phyloP scores from a whole-genome alignment of 1,140 invertebrate species.

The Drosophila navojoa region DNA sequence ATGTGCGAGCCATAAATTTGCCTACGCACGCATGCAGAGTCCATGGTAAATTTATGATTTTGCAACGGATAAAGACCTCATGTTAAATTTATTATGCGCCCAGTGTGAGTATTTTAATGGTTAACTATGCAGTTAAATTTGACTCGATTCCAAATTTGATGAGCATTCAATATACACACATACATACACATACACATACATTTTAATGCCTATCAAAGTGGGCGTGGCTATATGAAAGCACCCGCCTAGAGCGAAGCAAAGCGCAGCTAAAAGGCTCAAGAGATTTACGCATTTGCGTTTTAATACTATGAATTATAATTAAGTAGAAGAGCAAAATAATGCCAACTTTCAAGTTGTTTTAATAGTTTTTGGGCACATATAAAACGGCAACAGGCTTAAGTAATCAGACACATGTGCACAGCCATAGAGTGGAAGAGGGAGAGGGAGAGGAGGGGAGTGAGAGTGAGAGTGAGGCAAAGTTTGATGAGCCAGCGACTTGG shows the following conservation, averaged over 20 bases:
- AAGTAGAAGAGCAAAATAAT: slow-evolving; percentile 19
- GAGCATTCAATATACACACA: neutral
- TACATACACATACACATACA: neutral
- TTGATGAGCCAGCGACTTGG: slow-evolving; percentile 21
- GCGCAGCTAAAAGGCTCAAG: neutral
- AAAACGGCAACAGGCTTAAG: neutral
- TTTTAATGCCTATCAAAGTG: neutral
- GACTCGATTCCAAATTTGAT: neutral
- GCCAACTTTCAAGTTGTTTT: slow-evolving; percentile 24
- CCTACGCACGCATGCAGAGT: no score
- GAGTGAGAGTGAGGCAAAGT: neutral
- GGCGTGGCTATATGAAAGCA: neutral
- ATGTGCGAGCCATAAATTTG: neutral
- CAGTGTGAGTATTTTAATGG: neutral
- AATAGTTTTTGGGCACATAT: slow-evolving; percentile 15
- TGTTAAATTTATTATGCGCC: neutral
- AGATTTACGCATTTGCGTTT: slow-evolving; percentile 7
- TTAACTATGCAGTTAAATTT: neutral
- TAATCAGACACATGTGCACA: slow-evolving; percentile 2
- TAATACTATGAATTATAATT: slow-evolving; percentile 21
- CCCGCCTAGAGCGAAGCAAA: neutral
- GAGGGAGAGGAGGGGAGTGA: neutral
- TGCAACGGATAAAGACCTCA: neutral
- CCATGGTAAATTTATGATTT: no score
- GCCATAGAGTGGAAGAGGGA: neutral